Base-by-base conservation (phyloP, 2,888 invertebrate genomes). In the Hydrotaea diabolus region DNA sequence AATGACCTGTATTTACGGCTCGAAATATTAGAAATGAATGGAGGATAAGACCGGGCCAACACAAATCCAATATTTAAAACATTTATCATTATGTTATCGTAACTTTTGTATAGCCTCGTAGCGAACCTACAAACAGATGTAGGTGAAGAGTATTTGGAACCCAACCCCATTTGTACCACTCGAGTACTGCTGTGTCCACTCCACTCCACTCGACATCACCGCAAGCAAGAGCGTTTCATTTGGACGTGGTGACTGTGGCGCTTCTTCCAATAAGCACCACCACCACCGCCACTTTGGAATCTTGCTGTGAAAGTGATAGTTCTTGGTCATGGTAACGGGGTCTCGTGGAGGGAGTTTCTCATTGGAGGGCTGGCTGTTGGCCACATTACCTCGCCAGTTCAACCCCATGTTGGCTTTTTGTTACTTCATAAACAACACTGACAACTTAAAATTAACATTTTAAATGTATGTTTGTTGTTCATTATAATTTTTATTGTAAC, bases 31-130 rank as follows among this genome's bases (percentile, higher is more conserved):
- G 62, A 62, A 62, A 62, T 31, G n/a, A 62, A 62, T n/a, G 62
- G 17, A 15, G 13, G 19, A 66, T 21, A 59, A 26, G 55, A 21
- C 21, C 26, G 59, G 5, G 8, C 11, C 9, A 66, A 66, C 17
- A 23, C 23, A 31, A 69, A 23, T 19, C 36, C 69, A 69, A 69
- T 69, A 46, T 59, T 80, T 26, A 13, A 72, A 84, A 82, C 81
- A 85, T 85, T 82, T 76, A 82, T 85, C 78, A 85, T 82, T 82
- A 79, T 36, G 59, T 82, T 85, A 82, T 85, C 85, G 79, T 53
- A 74, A 74, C 53, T 82, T 81, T 72, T 8, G 49, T 49, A 49
- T 49, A 5, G 49, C 49, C 2, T 43, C 43, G 9, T 3, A 7
- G 43, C 2, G 43, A n/a, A 39, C 8, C 3, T 39, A 9, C 7